Conservation (phyloP, 2,113 vertebrate species). For the Probosciger aterrimus region DNA sequence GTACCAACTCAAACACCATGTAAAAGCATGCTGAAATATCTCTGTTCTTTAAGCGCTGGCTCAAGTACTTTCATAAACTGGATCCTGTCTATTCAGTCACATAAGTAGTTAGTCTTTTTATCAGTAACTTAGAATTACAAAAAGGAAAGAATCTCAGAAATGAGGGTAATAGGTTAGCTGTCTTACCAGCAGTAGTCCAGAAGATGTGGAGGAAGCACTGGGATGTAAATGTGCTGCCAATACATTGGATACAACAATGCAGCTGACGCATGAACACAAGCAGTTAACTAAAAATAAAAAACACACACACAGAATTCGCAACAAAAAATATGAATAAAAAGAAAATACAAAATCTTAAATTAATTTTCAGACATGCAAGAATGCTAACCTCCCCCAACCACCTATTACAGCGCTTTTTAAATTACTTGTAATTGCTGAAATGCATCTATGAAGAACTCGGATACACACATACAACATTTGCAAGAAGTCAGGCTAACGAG, state of each 20-base stretch:
- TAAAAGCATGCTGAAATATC: background rate
- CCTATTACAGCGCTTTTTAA: background rate
- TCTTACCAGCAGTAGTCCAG: slow-evolving; percentile 99
- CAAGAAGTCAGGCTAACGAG: background rate
- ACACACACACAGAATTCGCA: slow-evolving; percentile 37
- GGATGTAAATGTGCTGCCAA: slow-evolving; percentile 99
- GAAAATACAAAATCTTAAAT: background rate
- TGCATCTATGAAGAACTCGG: background rate
- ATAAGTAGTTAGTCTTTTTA: background rate
- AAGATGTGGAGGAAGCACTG: slow-evolving; percentile 93
- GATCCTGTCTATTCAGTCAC: background rate
- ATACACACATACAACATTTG: background rate
- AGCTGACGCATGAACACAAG: slow-evolving; percentile 92
- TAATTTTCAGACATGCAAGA: background rate
- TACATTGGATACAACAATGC: slow-evolving; percentile 95
- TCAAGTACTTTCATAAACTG: background rate
- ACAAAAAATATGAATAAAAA: background rate
- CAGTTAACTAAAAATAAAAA: slow-evolving; percentile 83
- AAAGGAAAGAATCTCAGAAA: background rate
- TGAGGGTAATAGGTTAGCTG: background rate
- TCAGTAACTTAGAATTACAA: background rate
- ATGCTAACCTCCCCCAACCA: background rate
- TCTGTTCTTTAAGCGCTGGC: background rate
- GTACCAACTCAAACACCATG: background rate
- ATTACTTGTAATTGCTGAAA: background rate